phyloP scores from a whole-genome alignment of 1,140 invertebrate species.

The Eueides isabella region DNA sequence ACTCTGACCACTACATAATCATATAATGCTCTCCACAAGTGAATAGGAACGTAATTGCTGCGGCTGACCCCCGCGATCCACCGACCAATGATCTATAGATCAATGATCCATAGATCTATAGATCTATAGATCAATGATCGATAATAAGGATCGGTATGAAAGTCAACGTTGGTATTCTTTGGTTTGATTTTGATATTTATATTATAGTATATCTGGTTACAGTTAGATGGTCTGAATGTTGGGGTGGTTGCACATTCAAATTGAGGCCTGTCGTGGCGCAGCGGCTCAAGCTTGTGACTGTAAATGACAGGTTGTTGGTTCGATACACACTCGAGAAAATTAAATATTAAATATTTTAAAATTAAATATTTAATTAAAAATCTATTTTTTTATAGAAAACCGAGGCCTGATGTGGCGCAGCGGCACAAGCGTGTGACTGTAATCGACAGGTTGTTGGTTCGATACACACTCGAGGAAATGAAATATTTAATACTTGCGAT shows the following conservation, averaged over 20 bases:
- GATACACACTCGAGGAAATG: no score
- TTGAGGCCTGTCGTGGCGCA: background rate
- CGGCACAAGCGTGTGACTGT: no score
- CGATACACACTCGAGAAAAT: no score
- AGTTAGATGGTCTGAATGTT: background rate
- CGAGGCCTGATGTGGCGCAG: no score
- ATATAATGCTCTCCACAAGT: conserved; percentile 46
- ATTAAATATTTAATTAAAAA: no score
- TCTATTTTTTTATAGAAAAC: no score
- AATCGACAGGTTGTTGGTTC: no score
- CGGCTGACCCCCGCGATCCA: conserved; percentile 62
- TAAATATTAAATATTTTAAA: no score
- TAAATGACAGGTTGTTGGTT: no score
- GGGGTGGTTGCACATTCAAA: background rate
- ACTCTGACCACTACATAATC: conserved; percentile 44
- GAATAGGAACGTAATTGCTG: conserved; percentile 69
- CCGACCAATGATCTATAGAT: conserved; percentile 63
- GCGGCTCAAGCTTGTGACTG: no score
- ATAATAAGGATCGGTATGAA: conserved; percentile 65
- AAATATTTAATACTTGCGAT: no score
- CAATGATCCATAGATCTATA: conserved; percentile 61
- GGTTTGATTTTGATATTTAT: conserved; percentile 30
- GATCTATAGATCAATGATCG: conserved; percentile 72
- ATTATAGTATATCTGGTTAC: conserved; percentile 11
- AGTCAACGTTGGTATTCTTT: conserved; percentile 42